These are phyloP conservation scores for Phalacrocorax brasilianus DNA, from an alignment of 2,113 vertebrate genomes.

Conservation along the genomic window DNA sequence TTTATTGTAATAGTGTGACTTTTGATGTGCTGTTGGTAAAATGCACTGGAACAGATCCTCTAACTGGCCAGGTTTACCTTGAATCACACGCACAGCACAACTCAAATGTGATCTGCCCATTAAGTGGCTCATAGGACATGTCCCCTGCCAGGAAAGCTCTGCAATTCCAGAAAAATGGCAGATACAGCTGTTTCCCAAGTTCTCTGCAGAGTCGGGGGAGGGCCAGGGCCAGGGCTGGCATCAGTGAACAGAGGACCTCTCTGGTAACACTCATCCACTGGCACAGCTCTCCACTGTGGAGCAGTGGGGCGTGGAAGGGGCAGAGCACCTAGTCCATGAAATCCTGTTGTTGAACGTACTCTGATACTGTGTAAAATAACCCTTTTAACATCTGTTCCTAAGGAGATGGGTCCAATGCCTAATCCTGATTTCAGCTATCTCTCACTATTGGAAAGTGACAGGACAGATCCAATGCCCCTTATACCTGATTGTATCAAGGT, in stretches of 20 bases:
- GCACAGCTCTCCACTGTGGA: fast-evolving
- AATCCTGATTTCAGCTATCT: neutral
- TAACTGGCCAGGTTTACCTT: neutral
- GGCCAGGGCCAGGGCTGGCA: neutral
- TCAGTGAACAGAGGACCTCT: neutral
- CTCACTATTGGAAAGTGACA: neutral
- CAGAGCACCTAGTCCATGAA: neutral
- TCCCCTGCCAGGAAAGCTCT: neutral
- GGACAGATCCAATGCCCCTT: neutral
- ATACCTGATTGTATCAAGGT: neutral
- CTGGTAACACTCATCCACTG: too few species aligned
- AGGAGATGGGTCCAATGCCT: neutral
- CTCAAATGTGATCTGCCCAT: fast-evolving
- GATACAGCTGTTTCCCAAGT: neutral
- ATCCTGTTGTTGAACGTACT: neutral
- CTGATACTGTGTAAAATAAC: neutral
- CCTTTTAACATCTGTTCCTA: neutral
- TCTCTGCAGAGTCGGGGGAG: neutral
- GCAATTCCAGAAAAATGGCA: neutral
- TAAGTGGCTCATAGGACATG: neutral
- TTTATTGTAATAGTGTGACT: neutral
- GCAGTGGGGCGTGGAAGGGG: neutral
- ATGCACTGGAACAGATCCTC: neutral
- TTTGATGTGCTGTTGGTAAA: neutral
- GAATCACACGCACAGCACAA: neutral